phyloP scores from a whole-genome alignment of 2,797 vertebrate genomes.

The Lophotriccus pileatus region DNA sequence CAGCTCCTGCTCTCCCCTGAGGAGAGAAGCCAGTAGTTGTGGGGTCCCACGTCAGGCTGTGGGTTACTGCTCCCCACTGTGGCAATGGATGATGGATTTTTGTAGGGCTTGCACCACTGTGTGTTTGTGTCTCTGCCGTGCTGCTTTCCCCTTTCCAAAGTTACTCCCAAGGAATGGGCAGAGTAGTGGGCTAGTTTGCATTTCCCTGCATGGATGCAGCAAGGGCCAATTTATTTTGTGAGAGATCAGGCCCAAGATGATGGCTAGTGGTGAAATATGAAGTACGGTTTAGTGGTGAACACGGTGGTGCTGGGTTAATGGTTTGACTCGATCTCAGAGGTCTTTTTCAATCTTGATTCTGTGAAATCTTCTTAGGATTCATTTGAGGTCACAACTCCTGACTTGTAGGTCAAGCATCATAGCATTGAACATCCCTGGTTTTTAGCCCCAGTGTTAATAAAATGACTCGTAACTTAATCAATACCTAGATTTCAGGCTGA shows the following conservation, averaged over 20 bases:
- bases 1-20: neutral
- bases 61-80: accelerated
- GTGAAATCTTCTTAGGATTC: neutral
- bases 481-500: neutral
- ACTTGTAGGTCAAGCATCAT: neutral
- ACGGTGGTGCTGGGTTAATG: neutral
- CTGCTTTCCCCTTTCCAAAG: neutral
- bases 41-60: neutral
- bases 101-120: neutral
- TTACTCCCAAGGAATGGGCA: neutral
- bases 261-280: neutral
- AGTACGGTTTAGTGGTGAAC: neutral
- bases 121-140: neutral
- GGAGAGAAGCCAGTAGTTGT: neutral
- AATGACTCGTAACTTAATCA: neutral
- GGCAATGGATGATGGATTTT: neutral
- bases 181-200: neutral
- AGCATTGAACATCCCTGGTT: neutral
- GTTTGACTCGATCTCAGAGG: neutral
- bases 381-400: neutral
- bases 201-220: neutral
- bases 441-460: neutral
- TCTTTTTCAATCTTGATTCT: neutral
- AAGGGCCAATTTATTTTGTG: neutral
- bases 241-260: neutral